Base-by-base conservation (phyloP, 2,797 vertebrate genomes). In the Chrosomus eos region DNA sequence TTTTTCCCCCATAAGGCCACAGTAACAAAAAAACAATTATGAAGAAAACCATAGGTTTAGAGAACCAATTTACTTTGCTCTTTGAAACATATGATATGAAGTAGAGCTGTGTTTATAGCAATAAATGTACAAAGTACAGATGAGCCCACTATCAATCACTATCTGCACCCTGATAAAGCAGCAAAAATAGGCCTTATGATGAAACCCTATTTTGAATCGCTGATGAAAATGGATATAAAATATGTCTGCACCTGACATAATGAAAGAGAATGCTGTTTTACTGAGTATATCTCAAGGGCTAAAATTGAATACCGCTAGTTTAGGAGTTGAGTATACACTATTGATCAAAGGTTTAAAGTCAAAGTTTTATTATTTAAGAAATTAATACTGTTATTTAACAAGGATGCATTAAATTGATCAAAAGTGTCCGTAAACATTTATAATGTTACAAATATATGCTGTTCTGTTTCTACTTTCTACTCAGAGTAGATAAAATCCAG, bases 41-140 rank as follows among this genome's bases (percentile, higher is more conserved):
- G 31, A 33, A 73, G 70, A 38, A 58, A 67, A 6, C 21, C 3
- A 79, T 7, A 23, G 6, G 18, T 45, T 45, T 66, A 28, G 45
- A 43, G 31, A 9, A 64, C 40, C 68, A 26, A 62, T 31, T 51
- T 67, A 45, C 26, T 66, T 66, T 31, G 76, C 31, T 66, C 60
- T 33, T 48, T 48, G n/a, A n/a, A n/a, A n/a, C 6, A 51, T 43
- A 67, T 67, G 19, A n/a, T 10, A 18, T 48, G 40, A 73, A 18
- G n/a, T n/a, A 53, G 31, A 48, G 18, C 16, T 18, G 28, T 1
- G 28, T 53, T 51, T 45, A 31, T 78, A 62, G 48, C n/a, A 26
- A 45, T 64, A 10, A 23, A 14, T 48, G 77, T 66, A 16, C 64
- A 68, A 80, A 80, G 78, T 68, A 68, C 64, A 80, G 23, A 2